A percentile compares a stretch with the other conserved stretches of the same genome.
Evolutionary conservation across 1,140 invertebrate genomes (phyloP).

Genomic region (Drosophila pallidifrons): DNA sequence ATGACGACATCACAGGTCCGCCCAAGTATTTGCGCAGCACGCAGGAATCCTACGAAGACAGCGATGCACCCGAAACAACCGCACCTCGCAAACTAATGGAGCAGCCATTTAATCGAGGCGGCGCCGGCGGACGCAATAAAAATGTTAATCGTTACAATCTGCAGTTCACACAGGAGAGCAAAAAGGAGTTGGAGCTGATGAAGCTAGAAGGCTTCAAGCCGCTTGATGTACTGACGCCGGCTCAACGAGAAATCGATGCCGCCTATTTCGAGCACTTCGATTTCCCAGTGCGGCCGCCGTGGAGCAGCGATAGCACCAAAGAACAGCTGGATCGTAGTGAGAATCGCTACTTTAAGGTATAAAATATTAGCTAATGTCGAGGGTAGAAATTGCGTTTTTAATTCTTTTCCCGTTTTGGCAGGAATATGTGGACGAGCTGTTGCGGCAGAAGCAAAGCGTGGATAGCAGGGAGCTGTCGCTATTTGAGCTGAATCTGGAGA

Average conservation of each 20-base stretch:
- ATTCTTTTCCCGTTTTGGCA: conserved; percentile 35
- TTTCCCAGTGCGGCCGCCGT: conserved; percentile 93
- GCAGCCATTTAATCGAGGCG: conserved; percentile 72
- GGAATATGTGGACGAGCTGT: conserved; percentile 86
- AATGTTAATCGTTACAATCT: conserved; percentile 89
- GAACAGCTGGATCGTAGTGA: conserved; percentile 91
- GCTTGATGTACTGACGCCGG: conserved; percentile 86
- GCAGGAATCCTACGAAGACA: conserved; percentile 73
- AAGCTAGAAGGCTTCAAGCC: conserved; percentile 88
- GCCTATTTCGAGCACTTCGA: conserved; percentile 89
- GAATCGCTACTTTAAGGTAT: conserved; percentile 91
- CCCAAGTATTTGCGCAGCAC: conserved; percentile 58
- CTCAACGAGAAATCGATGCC: conserved; percentile 89
- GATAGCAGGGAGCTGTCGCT: conserved; percentile 85
- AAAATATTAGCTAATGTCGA: conserved; percentile 24
- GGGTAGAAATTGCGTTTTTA: no score
- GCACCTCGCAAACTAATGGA: conserved; percentile 81
- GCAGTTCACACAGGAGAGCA: conserved; percentile 90
- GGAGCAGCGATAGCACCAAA: conserved; percentile 91
- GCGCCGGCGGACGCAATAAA: conserved; percentile 60
- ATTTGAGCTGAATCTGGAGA: conserved; percentile 96
- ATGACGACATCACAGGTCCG: conserved; percentile 41
- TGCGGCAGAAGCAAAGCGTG: conserved; percentile 84
- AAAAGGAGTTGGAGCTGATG: conserved; percentile 88
- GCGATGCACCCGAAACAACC: conserved; percentile 85